phyloP scores from a whole-genome alignment of 2,113 vertebrate genomes.

The Tupaia chinensis region DNA sequence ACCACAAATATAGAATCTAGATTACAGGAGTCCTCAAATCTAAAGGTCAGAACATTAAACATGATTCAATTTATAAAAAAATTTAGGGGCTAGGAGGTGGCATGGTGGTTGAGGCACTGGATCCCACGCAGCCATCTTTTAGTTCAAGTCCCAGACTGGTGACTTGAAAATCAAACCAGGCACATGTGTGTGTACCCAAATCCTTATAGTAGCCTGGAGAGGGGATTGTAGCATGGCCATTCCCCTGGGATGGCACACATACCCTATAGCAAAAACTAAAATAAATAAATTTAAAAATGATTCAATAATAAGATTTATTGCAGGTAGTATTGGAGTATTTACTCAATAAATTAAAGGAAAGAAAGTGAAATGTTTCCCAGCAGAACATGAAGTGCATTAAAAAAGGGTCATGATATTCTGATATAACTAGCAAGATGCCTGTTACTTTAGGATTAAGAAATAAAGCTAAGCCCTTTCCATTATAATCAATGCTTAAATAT shows the following conservation, averaged over 20 bases:
- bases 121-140: too few species aligned
- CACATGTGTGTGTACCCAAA: too few species aligned
- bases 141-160: too few species aligned
- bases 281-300: background rate
- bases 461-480: background rate
- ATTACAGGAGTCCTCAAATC: background rate
- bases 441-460: slow-evolving; percentile 8
- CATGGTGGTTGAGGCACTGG: too few species aligned
- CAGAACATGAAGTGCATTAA: background rate
- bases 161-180: too few species aligned
- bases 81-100: background rate
- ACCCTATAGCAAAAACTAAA: too few species aligned
- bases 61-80: slow-evolving; percentile 25
- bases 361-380: slow-evolving; percentile 29
- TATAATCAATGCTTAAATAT: background rate
- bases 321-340: background rate
- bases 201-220: too few species aligned
- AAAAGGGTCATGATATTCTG: background rate
- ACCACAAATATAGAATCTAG: background rate
- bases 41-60: slow-evolving; percentile 43
- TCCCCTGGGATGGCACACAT: too few species aligned
- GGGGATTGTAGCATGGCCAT: too few species aligned
- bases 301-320: slow-evolving; percentile 6
- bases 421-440: background rate
- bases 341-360: slow-evolving; percentile 27